A percentile compares a stretch with the other conserved stretches of the same genome.
Conservation (phyloP, 2,888 invertebrate genomes). For the Ornithoptera priamus region DNA sequence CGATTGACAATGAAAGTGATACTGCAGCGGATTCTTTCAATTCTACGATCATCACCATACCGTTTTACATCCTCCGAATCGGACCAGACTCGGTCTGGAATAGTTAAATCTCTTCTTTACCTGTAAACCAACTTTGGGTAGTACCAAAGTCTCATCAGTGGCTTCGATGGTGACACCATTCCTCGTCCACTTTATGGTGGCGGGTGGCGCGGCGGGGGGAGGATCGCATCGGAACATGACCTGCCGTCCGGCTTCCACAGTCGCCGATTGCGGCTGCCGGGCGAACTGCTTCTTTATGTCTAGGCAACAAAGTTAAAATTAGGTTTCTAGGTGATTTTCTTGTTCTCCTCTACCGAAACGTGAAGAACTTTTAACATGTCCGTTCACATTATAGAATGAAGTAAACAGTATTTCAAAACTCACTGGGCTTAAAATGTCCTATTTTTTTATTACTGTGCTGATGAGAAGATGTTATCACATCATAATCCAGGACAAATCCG, state of each 20-base stretch:
- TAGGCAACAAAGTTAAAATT: constrained; percentile 52
- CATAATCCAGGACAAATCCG: too few species aligned
- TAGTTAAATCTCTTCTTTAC: constrained; percentile 42
- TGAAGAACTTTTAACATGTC: too few species aligned
- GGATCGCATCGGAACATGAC: constrained; percentile 92
- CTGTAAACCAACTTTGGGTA: constrained; percentile 90
- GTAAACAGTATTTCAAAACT: too few species aligned
- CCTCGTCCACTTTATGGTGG: constrained; percentile 91
- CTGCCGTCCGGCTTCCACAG: constrained; percentile 89
- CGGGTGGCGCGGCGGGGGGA: constrained; percentile 91
- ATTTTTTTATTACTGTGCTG: too few species aligned
- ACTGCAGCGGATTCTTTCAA: too few species aligned
- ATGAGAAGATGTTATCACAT: too few species aligned
- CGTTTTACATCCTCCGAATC: too few species aligned
- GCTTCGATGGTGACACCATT: constrained; percentile 88
- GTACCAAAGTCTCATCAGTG: constrained; percentile 89
- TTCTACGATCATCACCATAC: too few species aligned
- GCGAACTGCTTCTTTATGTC: constrained; percentile 94
- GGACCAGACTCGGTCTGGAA: too few species aligned
- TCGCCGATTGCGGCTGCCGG: constrained; percentile 89
- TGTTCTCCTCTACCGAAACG: background rate
- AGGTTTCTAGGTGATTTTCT: background rate
- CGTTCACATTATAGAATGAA: too few species aligned
- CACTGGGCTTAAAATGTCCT: too few species aligned
- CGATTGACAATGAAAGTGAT: too few species aligned